Conservation (phyloP, 2,888 invertebrate genomes). For the Calliscelio sp. region DNA sequence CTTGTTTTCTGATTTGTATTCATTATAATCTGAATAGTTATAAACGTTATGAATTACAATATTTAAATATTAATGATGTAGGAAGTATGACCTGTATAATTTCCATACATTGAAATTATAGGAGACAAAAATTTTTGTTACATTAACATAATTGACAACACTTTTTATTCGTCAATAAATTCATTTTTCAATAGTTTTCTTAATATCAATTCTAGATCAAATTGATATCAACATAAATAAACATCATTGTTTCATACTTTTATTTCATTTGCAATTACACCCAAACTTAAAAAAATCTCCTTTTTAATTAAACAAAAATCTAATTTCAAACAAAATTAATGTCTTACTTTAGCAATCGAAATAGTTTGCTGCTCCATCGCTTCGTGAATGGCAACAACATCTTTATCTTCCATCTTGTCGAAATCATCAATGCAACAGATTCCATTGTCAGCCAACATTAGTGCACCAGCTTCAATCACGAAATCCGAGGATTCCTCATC, state of each 20-base stretch:
- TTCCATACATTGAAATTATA: constrained; percentile 54
- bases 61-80: constrained; percentile 48
- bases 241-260: no score
- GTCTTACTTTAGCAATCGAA: constrained; percentile 98
- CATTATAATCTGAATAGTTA: constrained; percentile 37
- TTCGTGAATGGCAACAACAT: constrained; percentile 99
- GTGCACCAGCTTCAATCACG: constrained; percentile 99
- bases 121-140: constrained; percentile 47
- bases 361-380: constrained; percentile 99
- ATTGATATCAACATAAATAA: no score
- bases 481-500: constrained; percentile 99
- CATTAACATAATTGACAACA: constrained; percentile 30
- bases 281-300: no score
- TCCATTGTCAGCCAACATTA: constrained; percentile 99
- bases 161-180: constrained; percentile 21
- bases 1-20: constrained; percentile 47
- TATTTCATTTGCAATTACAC: no score
- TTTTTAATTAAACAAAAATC: no score
- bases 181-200: constrained; percentile 1
- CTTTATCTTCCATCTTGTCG: constrained; percentile 99
- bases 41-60: constrained; percentile 33
- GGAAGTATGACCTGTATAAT: constrained; percentile 58
- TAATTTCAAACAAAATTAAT: no score
- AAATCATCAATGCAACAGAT: constrained; percentile 99
- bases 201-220: no score